Conservation (phyloP, 1,140 invertebrate genomes). For the Copidosoma floridanum region DNA sequence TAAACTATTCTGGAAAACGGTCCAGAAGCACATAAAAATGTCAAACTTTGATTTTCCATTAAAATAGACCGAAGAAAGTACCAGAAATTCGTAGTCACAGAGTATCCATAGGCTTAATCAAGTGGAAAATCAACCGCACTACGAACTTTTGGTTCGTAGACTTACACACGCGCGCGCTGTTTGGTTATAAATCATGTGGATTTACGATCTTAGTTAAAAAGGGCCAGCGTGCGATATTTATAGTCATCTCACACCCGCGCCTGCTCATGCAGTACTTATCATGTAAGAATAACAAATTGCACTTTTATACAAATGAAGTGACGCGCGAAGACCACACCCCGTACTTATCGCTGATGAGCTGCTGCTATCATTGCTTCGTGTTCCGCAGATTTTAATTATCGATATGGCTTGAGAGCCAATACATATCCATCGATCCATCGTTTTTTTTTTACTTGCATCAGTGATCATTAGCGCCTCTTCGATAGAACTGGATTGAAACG, state of each 20-base stretch:
- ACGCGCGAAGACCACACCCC: slow-evolving; percentile 27
- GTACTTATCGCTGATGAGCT: too few species aligned
- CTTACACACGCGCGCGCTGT: slow-evolving; percentile 20
- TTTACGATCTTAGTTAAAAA: slow-evolving; percentile 55
- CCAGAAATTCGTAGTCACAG: too few species aligned
- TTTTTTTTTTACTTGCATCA: slow-evolving; percentile 30
- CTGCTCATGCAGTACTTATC: slow-evolving; percentile 43
- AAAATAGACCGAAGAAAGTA: too few species aligned
- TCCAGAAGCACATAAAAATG: too few species aligned
- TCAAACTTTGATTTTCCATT: too few species aligned
- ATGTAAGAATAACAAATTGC: slow-evolving; percentile 57
- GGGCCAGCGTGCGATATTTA: slow-evolving; percentile 56
- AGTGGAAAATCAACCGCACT: too few species aligned
- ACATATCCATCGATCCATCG: slow-evolving; percentile 47
- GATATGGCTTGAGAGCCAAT: slow-evolving; percentile 57
- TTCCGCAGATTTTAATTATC: slow-evolving; percentile 56
- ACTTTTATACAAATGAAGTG: slow-evolving; percentile 51
- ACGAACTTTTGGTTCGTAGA: too few species aligned
- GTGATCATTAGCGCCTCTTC: too few species aligned
- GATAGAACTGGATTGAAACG: slow-evolving; percentile 52
- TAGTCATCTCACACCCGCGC: slow-evolving; percentile 44
- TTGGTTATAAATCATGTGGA: slow-evolving; percentile 52
- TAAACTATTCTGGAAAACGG: too few species aligned
- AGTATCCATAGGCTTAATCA: too few species aligned
- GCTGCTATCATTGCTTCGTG: neutral